A percentile compares a stretch with the other conserved stretches of the same genome.
Conservation (phyloP, 2,888 invertebrate species). For the Coelinius sp. region DNA sequence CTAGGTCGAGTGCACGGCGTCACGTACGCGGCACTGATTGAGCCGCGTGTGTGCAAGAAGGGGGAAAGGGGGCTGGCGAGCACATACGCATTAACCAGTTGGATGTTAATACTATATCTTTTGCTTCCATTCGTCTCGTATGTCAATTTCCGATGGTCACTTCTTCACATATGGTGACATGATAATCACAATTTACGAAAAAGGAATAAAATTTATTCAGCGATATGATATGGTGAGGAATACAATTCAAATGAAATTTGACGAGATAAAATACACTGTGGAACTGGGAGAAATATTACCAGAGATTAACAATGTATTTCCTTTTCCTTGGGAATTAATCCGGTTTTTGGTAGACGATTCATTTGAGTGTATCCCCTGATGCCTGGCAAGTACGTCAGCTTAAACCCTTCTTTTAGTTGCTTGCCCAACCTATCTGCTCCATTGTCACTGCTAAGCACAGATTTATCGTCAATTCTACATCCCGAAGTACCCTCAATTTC, state of each 20-base stretch:
- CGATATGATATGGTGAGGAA: background rate
- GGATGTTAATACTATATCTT: slow-evolving; percentile 26
- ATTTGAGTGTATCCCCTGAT: slow-evolving; percentile 55
- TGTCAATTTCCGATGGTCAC: slow-evolving; percentile 22
- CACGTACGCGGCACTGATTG: slow-evolving; percentile 63
- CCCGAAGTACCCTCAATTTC: slow-evolving; percentile 49
- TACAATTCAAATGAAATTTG: too few species aligned
- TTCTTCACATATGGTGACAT: slow-evolving; percentile 24
- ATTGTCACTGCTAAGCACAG: slow-evolving; percentile 66
- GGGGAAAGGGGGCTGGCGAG: slow-evolving; percentile 20
- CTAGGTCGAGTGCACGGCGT: slow-evolving; percentile 66
- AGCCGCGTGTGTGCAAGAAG: slow-evolving; percentile 57
- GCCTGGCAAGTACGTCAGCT: slow-evolving; percentile 50
- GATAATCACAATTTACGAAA: background rate
- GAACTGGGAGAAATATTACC: too few species aligned
- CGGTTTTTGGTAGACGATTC: slow-evolving; percentile 57
- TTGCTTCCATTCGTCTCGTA: slow-evolving; percentile 14
- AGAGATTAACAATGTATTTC: slow-evolving; percentile 24
- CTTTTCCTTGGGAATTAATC: slow-evolving; percentile 55
- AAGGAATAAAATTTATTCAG: background rate
- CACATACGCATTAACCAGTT: slow-evolving; percentile 21
- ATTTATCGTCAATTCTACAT: slow-evolving; percentile 58
- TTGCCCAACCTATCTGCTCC: slow-evolving; percentile 49
- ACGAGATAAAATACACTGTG: too few species aligned
- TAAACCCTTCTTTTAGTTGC: slow-evolving; percentile 64